Evolutionary conservation across 2,888 invertebrate genomes (phyloP).

Genomic region (Allolobophora icterica): DNA sequence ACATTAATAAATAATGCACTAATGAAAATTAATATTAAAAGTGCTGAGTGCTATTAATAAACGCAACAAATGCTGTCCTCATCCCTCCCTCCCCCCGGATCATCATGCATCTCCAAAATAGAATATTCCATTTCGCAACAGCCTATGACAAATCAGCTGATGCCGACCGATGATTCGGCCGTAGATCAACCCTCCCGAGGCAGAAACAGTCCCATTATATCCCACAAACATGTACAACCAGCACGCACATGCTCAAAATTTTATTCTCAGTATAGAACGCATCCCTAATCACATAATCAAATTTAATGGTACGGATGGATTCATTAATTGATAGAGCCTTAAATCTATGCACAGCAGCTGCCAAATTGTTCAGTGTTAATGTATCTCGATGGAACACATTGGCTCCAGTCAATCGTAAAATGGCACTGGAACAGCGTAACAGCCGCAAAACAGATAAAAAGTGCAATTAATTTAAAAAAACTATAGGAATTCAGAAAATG

Average conservation of each 20-base stretch:
- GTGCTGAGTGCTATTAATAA: slow-evolving; percentile 12
- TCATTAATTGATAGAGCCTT: slow-evolving; percentile 3
- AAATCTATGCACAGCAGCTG: not conserved
- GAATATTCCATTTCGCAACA: slow-evolving; percentile 9
- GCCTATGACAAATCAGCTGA: not conserved
- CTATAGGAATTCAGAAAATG: not conserved
- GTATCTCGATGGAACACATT: not conserved
- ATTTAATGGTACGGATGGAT: slow-evolving; percentile 8
- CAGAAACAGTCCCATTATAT: not conserved
- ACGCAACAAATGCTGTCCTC: not conserved
- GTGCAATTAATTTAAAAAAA: not conserved
- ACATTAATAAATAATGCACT: not conserved
- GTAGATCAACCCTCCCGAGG: not conserved
- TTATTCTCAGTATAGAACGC: not conserved
- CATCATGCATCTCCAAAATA: not conserved
- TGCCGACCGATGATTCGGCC: not conserved
- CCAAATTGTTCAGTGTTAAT: not conserved
- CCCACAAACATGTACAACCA: not conserved
- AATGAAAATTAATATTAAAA: slow-evolving; percentile 4
- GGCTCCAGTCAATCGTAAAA: not conserved
- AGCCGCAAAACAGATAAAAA: not conserved
- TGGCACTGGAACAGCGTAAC: not conserved
- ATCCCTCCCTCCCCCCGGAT: not conserved
- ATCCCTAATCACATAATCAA: slow-evolving; percentile 8
- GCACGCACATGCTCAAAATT: not conserved